These are phyloP conservation scores for Coecobrya sp. DNA, from an alignment of 2,888 invertebrate species.

Conservation along the genomic window DNA sequence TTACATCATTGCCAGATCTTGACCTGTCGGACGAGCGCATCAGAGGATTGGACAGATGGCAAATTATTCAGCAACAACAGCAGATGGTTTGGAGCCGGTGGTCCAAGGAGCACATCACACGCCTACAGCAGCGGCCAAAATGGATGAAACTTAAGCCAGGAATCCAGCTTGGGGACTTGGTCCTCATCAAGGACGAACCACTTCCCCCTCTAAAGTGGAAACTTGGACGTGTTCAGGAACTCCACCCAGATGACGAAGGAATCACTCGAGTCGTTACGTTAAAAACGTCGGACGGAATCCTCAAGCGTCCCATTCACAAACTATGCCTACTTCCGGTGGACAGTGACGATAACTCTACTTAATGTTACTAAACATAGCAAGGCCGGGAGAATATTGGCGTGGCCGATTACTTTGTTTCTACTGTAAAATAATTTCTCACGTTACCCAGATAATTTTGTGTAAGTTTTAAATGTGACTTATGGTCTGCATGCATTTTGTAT, in stretches of 20 bases:
- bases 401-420: no score
- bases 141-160: conserved; percentile 44
- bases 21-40: conserved; percentile 80
- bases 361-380: no score
- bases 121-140: conserved; percentile 78
- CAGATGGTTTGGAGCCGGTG: conserved; percentile 78
- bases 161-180: conserved; percentile 53
- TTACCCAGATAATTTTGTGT: no score
- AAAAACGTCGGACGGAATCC: conserved; percentile 82
- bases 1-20: conserved; percentile 86
- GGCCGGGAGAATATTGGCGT: no score
- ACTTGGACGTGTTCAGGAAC: conserved; percentile 84
- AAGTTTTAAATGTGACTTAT: no score
- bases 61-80: conserved; percentile 85
- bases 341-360: no score
- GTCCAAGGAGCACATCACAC: conserved; percentile 58
- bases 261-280: conserved; percentile 86
- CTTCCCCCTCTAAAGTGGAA: conserved; percentile 82
- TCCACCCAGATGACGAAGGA: conserved; percentile 87
- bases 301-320: neutral
- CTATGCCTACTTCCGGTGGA: no score
- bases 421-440: no score
- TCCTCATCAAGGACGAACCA: conserved; percentile 73
- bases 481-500: no score
- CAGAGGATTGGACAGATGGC: conserved; percentile 85